Base-by-base conservation (phyloP, 2,888 invertebrate genomes). In the Phaonia tiefii region DNA sequence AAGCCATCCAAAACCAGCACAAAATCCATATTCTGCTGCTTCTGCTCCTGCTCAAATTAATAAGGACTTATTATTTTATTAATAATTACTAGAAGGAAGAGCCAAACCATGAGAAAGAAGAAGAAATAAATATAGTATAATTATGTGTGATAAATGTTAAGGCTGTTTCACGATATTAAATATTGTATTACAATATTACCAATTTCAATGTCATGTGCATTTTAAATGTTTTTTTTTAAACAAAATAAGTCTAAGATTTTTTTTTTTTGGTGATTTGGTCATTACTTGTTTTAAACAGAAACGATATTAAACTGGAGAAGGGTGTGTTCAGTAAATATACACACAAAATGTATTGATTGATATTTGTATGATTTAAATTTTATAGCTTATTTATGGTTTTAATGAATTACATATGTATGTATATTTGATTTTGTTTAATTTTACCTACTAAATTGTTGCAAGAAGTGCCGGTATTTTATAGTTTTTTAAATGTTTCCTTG, bases 11-110 rank as follows among this genome's bases (percentile, higher is more conserved):
- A 54, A 46, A 83, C 54, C 11, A 51, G 49, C 42, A 83, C 84
- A 44, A 78, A 76, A 60, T 86, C 86, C 1, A 26, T 72, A 22
- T 76, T 84, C 56, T 83, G 83, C 49, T 84, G 85, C 67, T 84
- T 84, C 54, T 22, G 39, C 13, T 63, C 63, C 54, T 22, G 39
- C 13, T 63, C 63, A 13, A 37, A 63, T 13, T 63, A 37, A 0
- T 63, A 39, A 63, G 42, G 63, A 22, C 13, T 22, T 13, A 2
- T 51, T 44, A 49, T 10, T n/a, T n/a, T n/a, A n/a, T 5, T 31
- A 31, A 31, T 31, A 31, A 8, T 8, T 31, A 8, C 31, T 31
- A 1, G 11, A 46, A 13, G 26, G 65, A 31, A 17, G 42, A 63
- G 25, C 49, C 2, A 39, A 49, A 1, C 49, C 22, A 69, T 22